Evolutionary conservation across 2,113 vertebrate species (phyloP).

Genomic region (Hyperopisus bebe): DNA sequence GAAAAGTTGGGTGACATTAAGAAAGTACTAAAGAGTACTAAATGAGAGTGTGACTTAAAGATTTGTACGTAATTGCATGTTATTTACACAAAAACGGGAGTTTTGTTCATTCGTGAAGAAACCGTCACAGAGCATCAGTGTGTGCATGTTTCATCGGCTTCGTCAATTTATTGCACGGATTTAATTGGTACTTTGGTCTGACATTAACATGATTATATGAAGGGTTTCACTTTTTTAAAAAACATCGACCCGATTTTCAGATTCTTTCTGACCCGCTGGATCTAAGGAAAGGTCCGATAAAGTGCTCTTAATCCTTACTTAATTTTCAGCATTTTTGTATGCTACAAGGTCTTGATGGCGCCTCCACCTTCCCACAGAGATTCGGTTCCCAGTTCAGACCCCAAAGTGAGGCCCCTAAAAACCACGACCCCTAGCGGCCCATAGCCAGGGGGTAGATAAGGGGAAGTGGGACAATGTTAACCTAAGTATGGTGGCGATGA

Average conservation of each 20-base stretch:
- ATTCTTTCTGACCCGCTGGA: background rate
- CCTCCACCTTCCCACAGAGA: background rate
- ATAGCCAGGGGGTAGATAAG: background rate
- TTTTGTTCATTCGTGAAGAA: background rate
- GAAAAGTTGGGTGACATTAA: background rate
- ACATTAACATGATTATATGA: background rate
- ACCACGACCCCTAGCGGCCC: background rate
- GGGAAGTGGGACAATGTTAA: background rate
- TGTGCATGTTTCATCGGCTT: background rate
- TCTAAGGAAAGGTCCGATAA: background rate
- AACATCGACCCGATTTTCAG: background rate
- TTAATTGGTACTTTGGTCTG: background rate
- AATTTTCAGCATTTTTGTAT: background rate
- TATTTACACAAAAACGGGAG: background rate
- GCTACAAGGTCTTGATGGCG: background rate
- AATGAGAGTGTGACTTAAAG: background rate
- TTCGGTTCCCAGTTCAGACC: background rate
- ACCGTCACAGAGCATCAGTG: background rate
- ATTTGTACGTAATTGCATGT: background rate
- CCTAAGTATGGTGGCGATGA: background rate
- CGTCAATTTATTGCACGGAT: background rate
- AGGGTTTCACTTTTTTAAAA: background rate
- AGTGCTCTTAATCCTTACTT: background rate
- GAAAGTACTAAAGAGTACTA: background rate
- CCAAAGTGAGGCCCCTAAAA: background rate